These are phyloP conservation scores for Prosapia bicincta DNA, from an alignment of 2,888 invertebrate species.

Conservation along the genomic window DNA sequence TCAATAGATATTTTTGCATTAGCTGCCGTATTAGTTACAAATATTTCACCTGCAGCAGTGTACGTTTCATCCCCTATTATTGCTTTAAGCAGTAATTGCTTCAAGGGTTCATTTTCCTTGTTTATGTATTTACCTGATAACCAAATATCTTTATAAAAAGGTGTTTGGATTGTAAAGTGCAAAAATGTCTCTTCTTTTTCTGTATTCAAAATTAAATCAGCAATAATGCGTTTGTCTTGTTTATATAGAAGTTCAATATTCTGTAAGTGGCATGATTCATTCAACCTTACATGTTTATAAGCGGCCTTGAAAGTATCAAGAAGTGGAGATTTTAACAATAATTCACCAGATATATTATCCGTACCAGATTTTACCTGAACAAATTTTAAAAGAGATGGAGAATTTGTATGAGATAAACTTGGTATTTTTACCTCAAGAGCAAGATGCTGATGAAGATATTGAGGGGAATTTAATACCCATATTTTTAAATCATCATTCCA, in stretches of 20 bases:
- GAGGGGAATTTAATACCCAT: not conserved
- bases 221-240: not conserved
- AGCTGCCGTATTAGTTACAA: not conserved
- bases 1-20: not conserved
- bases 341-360: not conserved
- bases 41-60: not conserved
- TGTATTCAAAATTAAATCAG: not conserved
- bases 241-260: not conserved
- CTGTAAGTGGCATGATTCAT: not conserved
- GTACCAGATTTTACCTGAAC: not conserved
- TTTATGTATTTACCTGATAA: not conserved
- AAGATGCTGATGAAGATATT: not conserved
- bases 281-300: not conserved
- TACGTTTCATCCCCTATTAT: not conserved
- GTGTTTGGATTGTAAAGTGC: not conserved
- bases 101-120: not conserved
- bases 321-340: not conserved
- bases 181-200: not conserved
- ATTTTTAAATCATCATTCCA: not conserved
- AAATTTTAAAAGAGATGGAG: not conserved
- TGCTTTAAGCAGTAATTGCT: not conserved
- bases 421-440: not conserved
- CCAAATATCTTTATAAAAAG: not conserved
- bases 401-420: not conserved
- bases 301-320: not conserved